Conservation (phyloP, 2,888 invertebrate genomes). For the Epiblema foenella region DNA sequence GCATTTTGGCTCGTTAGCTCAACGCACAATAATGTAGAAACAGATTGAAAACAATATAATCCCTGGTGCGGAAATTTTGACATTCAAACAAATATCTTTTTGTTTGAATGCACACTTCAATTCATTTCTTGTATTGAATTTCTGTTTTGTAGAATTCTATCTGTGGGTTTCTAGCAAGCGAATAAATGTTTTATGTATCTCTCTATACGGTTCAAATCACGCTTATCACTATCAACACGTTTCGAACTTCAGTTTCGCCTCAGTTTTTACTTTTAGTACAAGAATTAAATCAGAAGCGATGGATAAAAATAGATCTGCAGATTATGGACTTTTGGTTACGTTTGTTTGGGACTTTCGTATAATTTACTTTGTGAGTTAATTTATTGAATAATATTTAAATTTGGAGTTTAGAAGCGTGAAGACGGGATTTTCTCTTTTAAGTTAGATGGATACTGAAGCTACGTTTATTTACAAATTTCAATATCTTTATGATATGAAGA, state of each 20-base stretch:
- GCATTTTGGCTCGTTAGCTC: background rate
- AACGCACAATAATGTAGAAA: background rate
- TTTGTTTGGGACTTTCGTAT: slow-evolving; percentile 6
- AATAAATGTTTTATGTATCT: too few species aligned
- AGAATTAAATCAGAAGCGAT: background rate
- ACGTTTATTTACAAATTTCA: background rate
- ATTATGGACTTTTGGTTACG: slow-evolving; percentile 24
- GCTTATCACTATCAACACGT: too few species aligned
- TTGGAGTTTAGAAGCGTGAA: background rate
- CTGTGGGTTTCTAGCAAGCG: too few species aligned
- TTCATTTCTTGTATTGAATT: too few species aligned
- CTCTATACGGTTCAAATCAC: too few species aligned
- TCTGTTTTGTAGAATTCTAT: too few species aligned
- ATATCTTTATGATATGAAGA: background rate
- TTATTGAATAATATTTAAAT: background rate
- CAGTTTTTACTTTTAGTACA: too few species aligned
- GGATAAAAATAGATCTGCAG: slow-evolving; percentile 4
- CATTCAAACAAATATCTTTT: too few species aligned
- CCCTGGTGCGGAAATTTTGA: too few species aligned
- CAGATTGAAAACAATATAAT: too few species aligned
- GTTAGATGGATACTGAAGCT: background rate
- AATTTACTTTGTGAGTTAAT: slow-evolving; percentile 4
- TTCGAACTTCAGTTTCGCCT: too few species aligned
- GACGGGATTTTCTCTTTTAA: background rate
- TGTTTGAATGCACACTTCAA: too few species aligned